Base-by-base conservation (phyloP, 2,888 invertebrate genomes). In the Papilio demoleus region DNA sequence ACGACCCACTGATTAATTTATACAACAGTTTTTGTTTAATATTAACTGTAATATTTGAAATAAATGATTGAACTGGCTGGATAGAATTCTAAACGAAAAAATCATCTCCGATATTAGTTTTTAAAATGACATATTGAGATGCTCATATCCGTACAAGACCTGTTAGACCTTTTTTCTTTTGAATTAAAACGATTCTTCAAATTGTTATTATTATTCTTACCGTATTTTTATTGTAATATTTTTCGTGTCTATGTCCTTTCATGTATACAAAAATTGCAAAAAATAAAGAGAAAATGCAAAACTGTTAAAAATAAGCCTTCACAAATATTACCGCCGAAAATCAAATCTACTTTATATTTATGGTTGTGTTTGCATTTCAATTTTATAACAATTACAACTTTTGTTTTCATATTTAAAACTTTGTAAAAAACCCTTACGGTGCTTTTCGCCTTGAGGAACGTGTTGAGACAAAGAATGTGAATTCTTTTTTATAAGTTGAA, bases 1-100 rank as follows among this genome's bases (percentile, higher is more conserved):
- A 81, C 87, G 71, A 70, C 45, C 70, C 59, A 56, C 63, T 68
- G 70, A 70, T 71, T 56, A 67, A 58, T 76, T 74, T 75, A 73
- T 53, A 24, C 27, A 42, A 47, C 24, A 34, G 27, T 42, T 66
- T 66, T 40, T 61, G 24, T 17, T 66, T 3, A 40, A 47, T 61
- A 60, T 50, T 61, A 40, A 42, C 8, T 17, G n/a, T 40, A 5
- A 59, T 22, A 6, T 53, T 67, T 11, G 9, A 66, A 36, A 38
- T 66, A 50, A 60, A 80, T 77, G 79, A 75, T 76, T 12, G 27
- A 27, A 27, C 11, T 22, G 24, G 47, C 24, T 12, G 47, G 47
- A 24, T 24, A 47, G 47, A 19, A 11, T 47, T 14, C 12, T 2
- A 4, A 47, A 3, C 0, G 1, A 47, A 31, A 3, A 17, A 45